Evolutionary conservation across 1,140 invertebrate species (phyloP), one percentile per base, ranked within the genome.

Genomic region (Zaprionus capensis): DNA sequence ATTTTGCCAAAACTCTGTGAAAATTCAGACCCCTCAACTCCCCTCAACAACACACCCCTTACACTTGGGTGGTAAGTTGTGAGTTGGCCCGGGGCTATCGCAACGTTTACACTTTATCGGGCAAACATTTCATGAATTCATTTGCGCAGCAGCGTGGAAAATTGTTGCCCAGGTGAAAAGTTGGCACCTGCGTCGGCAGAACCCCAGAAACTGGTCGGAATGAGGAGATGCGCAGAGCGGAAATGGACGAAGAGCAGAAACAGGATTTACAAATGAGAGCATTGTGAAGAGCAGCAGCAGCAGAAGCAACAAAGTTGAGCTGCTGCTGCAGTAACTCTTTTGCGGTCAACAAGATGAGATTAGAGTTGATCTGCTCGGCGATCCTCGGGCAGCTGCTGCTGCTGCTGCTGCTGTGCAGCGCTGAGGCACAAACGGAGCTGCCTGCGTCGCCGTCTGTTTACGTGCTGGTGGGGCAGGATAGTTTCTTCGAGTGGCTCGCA

Each of bases 51-150:
- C 1, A 46, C 11, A 14, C 38, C 70, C 24, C 14, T 22, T 11
- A n/a, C 20, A 51, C 70, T 15, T 6, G 38, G 46, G 17, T 58
- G 59, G 61, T 56, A 9, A 66, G 67, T 68, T 63, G 61, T 80
- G 44, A 5, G 64, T 51, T 46, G 44, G 62, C 68, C 66, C 61
- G 76, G 9, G 61, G 66, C 53, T 53, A 34, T 31, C 20, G 62
- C 64, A 75, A 78, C 67, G 80, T 88, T 88, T 88, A 70, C 84
- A 88, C 81, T 68, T 58, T 66, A 71, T 55, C 53, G 53, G 68
- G 78, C 75, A 88, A 88, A 79, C 84, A 88, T 81, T 88, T 87
- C 85, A 88, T 88, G 81, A 87, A 87, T 87, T 72, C 73, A 87
- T 87, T 87, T 83, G 83, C 59, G 74, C 80, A 66, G 68, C 74